These are phyloP conservation scores for Stenurella melanura DNA, from an alignment of 2,888 invertebrate species.

Conservation along the genomic window DNA sequence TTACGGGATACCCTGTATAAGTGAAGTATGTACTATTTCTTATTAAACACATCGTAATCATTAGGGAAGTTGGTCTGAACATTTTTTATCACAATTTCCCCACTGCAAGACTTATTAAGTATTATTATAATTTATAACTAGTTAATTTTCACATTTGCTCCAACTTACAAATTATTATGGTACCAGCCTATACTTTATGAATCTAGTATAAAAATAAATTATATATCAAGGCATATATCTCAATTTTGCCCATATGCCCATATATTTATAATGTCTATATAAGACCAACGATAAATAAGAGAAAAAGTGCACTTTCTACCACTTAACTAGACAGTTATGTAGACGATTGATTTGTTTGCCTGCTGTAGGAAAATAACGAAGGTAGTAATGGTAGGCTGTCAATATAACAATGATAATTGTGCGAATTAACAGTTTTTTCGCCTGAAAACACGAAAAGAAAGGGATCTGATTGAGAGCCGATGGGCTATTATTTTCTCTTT, in stretches of 20 bases:
- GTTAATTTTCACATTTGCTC: too few relatives aligned
- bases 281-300: not conserved
- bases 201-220: too few relatives aligned
- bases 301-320: conserved; percentile 7
- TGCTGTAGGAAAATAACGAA: not conserved
- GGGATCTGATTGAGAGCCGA: not conserved
- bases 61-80: too few relatives aligned
- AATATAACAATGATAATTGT: conserved; percentile 7
- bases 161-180: too few relatives aligned
- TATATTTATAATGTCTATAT: conserved; percentile 7
- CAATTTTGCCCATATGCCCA: not conserved
- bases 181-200: too few relatives aligned
- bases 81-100: too few relatives aligned
- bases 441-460: conserved; percentile 2
- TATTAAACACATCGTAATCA: too few relatives aligned
- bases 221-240: not conserved
- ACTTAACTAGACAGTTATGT: conserved; percentile 7
- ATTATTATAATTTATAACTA: too few relatives aligned
- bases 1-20: too few relatives aligned
- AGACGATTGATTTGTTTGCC: conserved; percentile 7
- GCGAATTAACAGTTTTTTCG: not conserved
- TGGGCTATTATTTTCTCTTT: not conserved
- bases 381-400: not conserved
- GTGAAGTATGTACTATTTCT: too few relatives aligned
- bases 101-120: too few relatives aligned